phyloP scores from a whole-genome alignment of 2,113 vertebrate genomes.

The Bubo scandiacus region DNA sequence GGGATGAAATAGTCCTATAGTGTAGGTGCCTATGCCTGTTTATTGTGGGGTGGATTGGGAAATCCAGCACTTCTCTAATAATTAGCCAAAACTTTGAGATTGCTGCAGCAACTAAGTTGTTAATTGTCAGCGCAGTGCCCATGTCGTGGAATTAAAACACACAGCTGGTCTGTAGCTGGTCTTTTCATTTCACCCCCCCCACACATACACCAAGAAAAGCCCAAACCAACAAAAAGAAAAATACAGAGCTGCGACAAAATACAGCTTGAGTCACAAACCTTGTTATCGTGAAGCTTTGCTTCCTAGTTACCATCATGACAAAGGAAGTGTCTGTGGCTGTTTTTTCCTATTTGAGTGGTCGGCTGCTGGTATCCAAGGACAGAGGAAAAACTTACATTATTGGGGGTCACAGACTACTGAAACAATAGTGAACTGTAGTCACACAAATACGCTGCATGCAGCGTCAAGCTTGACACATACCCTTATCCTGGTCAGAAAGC shows the following conservation, averaged over 20 bases:
- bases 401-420: constrained; percentile 11
- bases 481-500: not conserved
- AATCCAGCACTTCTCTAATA: not conserved
- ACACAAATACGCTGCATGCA: not conserved
- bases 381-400: constrained; percentile 57
- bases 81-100: not conserved
- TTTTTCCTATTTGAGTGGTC: constrained; percentile 67
- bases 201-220: not conserved
- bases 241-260: not conserved
- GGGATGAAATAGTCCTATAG: not conserved
- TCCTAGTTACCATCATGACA: constrained; percentile 22
- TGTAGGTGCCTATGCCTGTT: not conserved
- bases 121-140: not conserved
- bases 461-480: not conserved
- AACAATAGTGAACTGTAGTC: constrained; percentile 46
- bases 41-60: not conserved
- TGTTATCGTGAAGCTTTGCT: constrained; percentile 5
- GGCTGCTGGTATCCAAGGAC: constrained; percentile 60
- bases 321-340: constrained; percentile 63
- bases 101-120: not conserved
- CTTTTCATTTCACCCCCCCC: not conserved
- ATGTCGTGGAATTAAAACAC: not conserved
- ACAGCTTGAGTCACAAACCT: not conserved
- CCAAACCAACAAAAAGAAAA: not conserved
- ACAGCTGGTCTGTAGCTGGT: not conserved